Evolutionary conservation across 2,797 vertebrate species (phyloP), one percentile per base, ranked within the genome.

Genomic region (Neomorphus geoffroyi): DNA sequence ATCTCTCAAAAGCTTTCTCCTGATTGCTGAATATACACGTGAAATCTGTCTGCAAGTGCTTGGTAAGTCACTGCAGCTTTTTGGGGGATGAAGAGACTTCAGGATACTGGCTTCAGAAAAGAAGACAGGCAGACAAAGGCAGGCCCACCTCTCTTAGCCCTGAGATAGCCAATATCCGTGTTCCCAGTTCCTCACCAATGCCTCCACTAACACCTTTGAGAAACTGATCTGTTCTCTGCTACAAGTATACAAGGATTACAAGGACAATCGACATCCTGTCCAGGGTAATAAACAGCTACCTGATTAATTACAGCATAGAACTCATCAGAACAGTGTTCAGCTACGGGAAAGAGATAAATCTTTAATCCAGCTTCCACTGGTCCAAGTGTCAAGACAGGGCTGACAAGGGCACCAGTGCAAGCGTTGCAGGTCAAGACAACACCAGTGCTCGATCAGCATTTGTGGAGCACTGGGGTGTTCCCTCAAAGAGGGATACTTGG

Each of bases 231-330:
- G 32, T 50, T 81, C 75, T 88, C 77, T 73, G 58, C 54, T 64
- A 67, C 33, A 81, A 65, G 22, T 14, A 15, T 61, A 65, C 51
- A 82, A 56, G 43, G 39, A 82, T 91, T 93, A 60, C 26, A 90
- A 77, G 62, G 48, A 19, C 66, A 80, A 90, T 56, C 0, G 0
- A 60, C 41, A 37, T 57, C 53, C 41, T 90, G 46, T 33, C 57
- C 45, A 80, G 19, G 18, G 78, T 86, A 87, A 91, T 65, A 80
- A 95, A 57, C 71, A 91, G 79, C 79, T 92, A 46, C 37, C 81
- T 84, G 73, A 77, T 86, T 91, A 94, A 73, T 92, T 88, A 81
- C n/a, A 79, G 58, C 62, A 43, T 4, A 66, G 15, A 91, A 88
- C 12, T 64, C 8, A 70, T 54, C 45, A 79, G 51, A 88, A 86